Evolutionary conservation across 2,888 invertebrate species (phyloP).

Genomic region (Eubasilissa splendida): DNA sequence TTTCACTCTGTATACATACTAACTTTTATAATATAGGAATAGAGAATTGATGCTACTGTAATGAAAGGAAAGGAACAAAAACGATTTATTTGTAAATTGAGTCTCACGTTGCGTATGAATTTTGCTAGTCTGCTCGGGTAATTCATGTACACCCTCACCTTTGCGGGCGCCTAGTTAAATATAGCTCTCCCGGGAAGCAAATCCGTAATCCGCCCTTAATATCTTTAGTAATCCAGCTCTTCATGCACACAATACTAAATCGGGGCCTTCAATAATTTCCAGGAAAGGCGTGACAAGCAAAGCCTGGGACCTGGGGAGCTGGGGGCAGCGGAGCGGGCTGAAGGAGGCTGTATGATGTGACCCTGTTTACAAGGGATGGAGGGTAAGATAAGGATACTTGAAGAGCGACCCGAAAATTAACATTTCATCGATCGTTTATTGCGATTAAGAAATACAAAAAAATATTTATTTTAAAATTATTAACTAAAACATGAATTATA

Average conservation of each 20-base stretch:
- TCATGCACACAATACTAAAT: not conserved
- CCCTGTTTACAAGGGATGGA: slow-evolving; percentile 6
- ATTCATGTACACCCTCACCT: not conserved
- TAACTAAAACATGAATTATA: too few species aligned
- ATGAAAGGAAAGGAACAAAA: too few species aligned
- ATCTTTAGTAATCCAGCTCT: slow-evolving; percentile 46
- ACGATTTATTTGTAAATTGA: too few species aligned
- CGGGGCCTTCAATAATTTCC: slow-evolving; percentile 20
- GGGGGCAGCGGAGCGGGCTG: not conserved
- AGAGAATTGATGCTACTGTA: too few species aligned
- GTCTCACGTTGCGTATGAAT: too few species aligned
- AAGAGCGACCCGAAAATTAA: not conserved
- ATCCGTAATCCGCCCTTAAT: slow-evolving; percentile 45
- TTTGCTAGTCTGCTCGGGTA: not conserved
- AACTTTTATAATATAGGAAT: too few species aligned
- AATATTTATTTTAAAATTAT: too few species aligned
- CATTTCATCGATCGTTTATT: too few species aligned
- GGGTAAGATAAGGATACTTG: slow-evolving; percentile 5
- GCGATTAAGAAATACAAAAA: too few species aligned
- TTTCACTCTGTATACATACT: too few species aligned
- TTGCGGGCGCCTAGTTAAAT: slow-evolving; percentile 24
- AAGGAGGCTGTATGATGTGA: not conserved
- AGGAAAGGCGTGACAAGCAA: slow-evolving; percentile 14
- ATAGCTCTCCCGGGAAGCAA: slow-evolving; percentile 14
- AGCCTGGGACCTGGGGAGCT: not conserved